These are phyloP conservation scores for Chroicocephalus ridibundus DNA, from an alignment of 2,113 vertebrate genomes.

Conservation along the genomic window DNA sequence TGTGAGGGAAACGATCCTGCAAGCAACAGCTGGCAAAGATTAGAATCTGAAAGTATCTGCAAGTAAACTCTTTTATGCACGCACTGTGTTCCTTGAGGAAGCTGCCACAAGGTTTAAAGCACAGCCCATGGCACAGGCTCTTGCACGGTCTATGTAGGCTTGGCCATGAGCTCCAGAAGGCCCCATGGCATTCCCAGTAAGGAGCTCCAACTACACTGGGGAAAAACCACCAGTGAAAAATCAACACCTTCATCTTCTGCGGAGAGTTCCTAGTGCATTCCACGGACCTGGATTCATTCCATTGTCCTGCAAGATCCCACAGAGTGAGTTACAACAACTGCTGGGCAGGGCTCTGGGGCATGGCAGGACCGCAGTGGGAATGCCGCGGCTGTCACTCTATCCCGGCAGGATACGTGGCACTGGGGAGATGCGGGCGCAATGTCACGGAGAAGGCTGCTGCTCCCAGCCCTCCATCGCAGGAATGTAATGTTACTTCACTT, in stretches of 20 bases:
- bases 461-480: background rate
- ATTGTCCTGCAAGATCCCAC: background rate
- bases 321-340: constrained; percentile 29
- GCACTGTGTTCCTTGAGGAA: background rate
- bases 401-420: background rate
- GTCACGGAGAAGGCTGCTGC: background rate
- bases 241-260: background rate
- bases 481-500: background rate
- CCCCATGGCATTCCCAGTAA: background rate
- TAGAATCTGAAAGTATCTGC: background rate
- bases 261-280: background rate
- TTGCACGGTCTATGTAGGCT: background rate
- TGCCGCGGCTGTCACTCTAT: background rate
- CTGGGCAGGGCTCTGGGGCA: constrained; percentile 23
- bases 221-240: background rate
- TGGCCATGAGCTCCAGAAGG: background rate
- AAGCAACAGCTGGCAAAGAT: background rate
- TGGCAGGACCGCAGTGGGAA: background rate
- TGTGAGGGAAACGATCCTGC: background rate
- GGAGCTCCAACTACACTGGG: background rate
- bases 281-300: constrained; percentile 10
- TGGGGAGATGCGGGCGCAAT: background rate
- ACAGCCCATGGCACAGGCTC: background rate
- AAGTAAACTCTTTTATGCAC: background rate
- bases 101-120: background rate